phyloP scores from a whole-genome alignment of 1,140 invertebrate species.

The Harlomillsia oculata region DNA sequence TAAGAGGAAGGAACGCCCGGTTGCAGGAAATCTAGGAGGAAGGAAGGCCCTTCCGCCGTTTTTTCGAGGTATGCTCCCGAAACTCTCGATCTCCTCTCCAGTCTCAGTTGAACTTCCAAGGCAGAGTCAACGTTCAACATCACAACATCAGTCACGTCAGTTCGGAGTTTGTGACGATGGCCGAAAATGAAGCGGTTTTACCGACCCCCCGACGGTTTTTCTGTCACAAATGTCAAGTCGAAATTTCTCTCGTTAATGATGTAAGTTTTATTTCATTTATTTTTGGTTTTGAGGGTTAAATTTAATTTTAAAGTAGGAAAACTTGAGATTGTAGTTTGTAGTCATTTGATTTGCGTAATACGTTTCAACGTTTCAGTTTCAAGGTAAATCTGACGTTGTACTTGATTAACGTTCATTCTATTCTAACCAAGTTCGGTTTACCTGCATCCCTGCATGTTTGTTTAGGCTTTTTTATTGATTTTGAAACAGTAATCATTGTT shows the following conservation, averaged over 20 bases:
- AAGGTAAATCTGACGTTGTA: background rate
- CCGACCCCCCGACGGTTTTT: too few species aligned
- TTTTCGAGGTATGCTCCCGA: too few species aligned
- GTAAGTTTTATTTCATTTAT: conserved; percentile 1
- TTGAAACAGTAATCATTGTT: background rate
- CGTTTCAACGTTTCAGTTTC: background rate
- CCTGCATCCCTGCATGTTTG: background rate
- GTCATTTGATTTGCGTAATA: background rate
- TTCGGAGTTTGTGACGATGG: too few species aligned
- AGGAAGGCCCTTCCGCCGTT: too few species aligned
- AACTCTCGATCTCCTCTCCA: too few species aligned
- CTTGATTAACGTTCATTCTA: background rate
- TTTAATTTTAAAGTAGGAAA: background rate
- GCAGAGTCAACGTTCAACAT: too few species aligned
- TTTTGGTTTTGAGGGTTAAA: background rate
- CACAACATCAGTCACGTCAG: too few species aligned
- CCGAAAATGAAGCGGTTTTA: too few species aligned
- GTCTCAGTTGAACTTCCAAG: too few species aligned
- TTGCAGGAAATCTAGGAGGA: too few species aligned
- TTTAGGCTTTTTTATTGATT: background rate
- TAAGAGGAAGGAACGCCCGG: too few species aligned
- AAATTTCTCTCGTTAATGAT: conserved; percentile 3
- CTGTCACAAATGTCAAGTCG: conserved; percentile 10
- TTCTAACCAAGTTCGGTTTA: background rate
- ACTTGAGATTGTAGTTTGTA: background rate